Evolutionary conservation across 2,888 invertebrate genomes (phyloP).

Genomic region (Sympetrum striolatum): DNA sequence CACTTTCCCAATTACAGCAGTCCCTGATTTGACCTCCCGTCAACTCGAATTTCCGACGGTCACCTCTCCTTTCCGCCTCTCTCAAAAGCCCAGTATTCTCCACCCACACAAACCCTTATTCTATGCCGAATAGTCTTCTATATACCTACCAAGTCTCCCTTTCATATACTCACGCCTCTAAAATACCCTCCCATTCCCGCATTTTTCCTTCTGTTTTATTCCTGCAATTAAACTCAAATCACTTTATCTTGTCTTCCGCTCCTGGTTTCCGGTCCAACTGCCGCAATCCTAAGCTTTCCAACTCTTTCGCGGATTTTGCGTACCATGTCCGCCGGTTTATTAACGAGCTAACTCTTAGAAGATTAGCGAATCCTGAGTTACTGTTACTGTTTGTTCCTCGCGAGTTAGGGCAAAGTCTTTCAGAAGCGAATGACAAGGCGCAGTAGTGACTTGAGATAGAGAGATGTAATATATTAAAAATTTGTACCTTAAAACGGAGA

Average conservation of each 20-base stretch:
- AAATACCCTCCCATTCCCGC: too few species aligned
- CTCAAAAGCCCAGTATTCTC: neutral
- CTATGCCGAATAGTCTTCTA: neutral
- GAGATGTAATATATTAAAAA: too few species aligned
- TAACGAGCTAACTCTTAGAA: too few species aligned
- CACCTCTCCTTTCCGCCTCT: neutral
- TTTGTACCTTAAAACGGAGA: too few species aligned
- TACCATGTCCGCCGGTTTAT: too few species aligned
- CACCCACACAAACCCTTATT: neutral
- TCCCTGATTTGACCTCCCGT: constrained; percentile 39
- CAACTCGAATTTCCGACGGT: constrained; percentile 36
- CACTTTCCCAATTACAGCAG: constrained; percentile 36
- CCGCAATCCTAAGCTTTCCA: neutral
- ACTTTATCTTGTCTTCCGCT: neutral
- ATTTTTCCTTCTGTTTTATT: neutral
- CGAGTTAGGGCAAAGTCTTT: too few species aligned
- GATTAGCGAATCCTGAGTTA: too few species aligned
- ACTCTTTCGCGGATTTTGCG: neutral
- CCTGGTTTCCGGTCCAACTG: neutral
- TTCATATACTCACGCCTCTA: neutral
- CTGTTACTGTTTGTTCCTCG: too few species aligned
- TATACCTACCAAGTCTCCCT: neutral
- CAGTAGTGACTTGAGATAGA: too few species aligned
- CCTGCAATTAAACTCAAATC: neutral
- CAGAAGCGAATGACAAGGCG: too few species aligned